Percentiles rank a stretch among this genome's conserved stretches.
phyloP scores from a whole-genome alignment of 2,113 vertebrate species.

The Oncorhynchus gorbuscha region DNA sequence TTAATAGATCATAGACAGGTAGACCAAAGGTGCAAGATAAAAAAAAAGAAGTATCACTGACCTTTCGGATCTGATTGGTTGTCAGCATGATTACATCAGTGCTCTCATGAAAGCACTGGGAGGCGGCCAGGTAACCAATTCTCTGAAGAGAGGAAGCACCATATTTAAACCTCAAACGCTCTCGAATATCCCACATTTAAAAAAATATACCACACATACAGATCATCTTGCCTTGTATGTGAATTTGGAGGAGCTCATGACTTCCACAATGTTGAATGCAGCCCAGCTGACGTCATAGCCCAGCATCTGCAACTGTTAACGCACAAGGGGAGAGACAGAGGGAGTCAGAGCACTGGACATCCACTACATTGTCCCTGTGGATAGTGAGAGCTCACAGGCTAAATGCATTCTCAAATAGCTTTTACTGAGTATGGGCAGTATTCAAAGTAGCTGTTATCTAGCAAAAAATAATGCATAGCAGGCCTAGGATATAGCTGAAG shows the following conservation, averaged over 20 bases:
- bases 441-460: too few relatives aligned
- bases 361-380: not conserved
- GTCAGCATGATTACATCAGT: conserved; percentile 99
- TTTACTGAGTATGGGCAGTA: not conserved
- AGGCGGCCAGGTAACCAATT: conserved; percentile 94
- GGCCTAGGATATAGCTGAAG: not conserved
- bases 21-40: not conserved
- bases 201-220: too few relatives aligned
- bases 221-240: conserved; percentile 83
- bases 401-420: not conserved
- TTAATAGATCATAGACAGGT: not conserved
- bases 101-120: conserved; percentile 97
- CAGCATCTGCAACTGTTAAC: conserved; percentile 91
- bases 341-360: not conserved
- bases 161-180: not conserved
- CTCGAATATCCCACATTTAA: conserved; percentile 17
- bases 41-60: conserved; percentile 52
- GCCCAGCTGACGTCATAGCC: conserved; percentile 99
- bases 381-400: not conserved
- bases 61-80: conserved; percentile 98
- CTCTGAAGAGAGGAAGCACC: conserved; percentile 69
- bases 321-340: not conserved
- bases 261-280: conserved; percentile 98
- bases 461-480: not conserved
- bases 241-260: conserved; percentile 99